Evolutionary conservation across 2,113 vertebrate genomes (phyloP), one percentile per base, ranked within the genome.

Genomic region (Dicerorhinus sumatrensis): DNA sequence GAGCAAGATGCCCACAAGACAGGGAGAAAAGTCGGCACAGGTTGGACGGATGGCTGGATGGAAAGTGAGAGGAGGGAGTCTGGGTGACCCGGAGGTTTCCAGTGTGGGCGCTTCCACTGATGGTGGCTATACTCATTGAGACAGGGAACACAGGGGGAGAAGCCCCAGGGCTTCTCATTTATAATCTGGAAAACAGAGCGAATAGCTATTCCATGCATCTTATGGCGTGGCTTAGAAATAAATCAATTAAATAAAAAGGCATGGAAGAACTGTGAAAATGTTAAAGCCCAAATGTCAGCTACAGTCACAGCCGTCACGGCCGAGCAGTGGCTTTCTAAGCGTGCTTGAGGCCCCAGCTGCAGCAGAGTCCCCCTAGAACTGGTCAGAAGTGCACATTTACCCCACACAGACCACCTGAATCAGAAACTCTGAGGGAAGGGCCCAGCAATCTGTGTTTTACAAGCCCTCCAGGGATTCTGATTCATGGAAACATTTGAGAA

Each of bases 1-100:
- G 16, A 69, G n/a, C 29, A 76, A 31, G 33, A 18, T 1, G 3
- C 1, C 11, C 23, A 2, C 8, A 46, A 33, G 21, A 8, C 0
- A 17, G 58, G 36, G 36, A 6, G 21, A 25, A 29, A 67, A 29
- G 5, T 29, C 46, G n/a, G 7, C 8, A 42, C 0, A 42, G 42
- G 42, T 4, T 42, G 42, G 42, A 42, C 5, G 42, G 42, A 5
- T 42, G 42, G 42, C 42, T 42, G 42, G 42, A 42, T 42, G 42
- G 42, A 42, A 5, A 42, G 0, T 17, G 82, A 69, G 54, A 65
- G 76, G 29, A 6, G 12, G 6, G 46, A 25, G 6, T 29, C 33
- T 21, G 16, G 33, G 29, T 39, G 60, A 20, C 7, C 6, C 46
- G 1, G 4, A 6, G 31, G 8, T 31, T 80, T 48, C 46, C 25